Evolutionary conservation across 2,797 vertebrate genomes (phyloP), one percentile per base, ranked within the genome.

Genomic region (Schizopygopsis malacanthus): DNA sequence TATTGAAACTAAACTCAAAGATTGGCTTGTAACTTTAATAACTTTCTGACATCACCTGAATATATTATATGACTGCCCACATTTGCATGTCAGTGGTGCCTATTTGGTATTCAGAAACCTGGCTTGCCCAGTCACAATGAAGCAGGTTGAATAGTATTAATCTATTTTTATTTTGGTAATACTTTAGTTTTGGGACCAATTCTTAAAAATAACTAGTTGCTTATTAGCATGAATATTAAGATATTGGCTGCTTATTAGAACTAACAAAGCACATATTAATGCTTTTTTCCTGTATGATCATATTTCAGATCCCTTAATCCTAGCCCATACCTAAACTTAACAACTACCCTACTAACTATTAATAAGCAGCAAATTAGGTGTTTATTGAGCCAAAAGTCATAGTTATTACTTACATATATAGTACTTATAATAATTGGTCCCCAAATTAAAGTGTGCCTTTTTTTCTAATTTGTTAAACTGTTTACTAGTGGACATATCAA

Each of bases 11-110:
- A 59, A 43, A n/a, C 77, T 63, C 4, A 2, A 45, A 79, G 39
- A 45, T 45, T 79, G 39, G 22, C 4, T 45, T 45, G 39, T 79
- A 79, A 79, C 39, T 79, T 61, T 79, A 41, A 59, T 18, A 79
- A 43, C 54, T 61, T 61, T 43, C 37, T 43, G 22, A 61, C 2
- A 2, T 61, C 54, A 43, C 22, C 15, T 79, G 56, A 79, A 61
- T 45, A 63, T n/a, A 25, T 79, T 25, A 45, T 61, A 28, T 28
- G 39, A 43, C 15, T 18, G n/a, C 4, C 76, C 15, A 16, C 39
- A 43, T 43, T 43, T 79, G 54, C 77, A n/a, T 77, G 52, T 79
- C n/a, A 43, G 56, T 25, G 22, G 25, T 18, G 39, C 22, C 22
- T 25, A 6, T 33, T 33, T 65, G 25, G 45, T 33, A 25, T 43